These are phyloP conservation scores for Rousettus leschenaultii DNA, from an alignment of 2,113 vertebrate genomes.

Conservation along the genomic window DNA sequence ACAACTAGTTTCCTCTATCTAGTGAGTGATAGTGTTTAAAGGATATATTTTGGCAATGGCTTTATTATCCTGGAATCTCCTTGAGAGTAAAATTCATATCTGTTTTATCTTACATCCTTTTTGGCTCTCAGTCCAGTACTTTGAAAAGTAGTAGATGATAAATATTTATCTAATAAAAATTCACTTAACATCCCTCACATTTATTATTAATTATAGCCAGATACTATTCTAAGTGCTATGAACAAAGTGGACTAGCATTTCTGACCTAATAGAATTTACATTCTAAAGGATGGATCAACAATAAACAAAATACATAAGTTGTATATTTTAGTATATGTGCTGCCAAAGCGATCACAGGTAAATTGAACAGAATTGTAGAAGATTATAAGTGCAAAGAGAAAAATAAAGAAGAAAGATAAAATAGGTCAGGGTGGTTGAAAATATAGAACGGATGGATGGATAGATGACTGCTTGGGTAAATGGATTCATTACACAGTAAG, in stretches of 20 bases:
- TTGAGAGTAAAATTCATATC: not conserved
- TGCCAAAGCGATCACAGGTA: not conserved
- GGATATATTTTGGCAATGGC: not conserved
- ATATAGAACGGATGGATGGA: not conserved
- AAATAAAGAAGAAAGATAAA: not conserved
- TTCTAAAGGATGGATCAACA: not conserved
- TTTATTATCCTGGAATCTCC: not conserved
- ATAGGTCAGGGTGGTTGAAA: not conserved
- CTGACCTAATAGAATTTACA: not conserved
- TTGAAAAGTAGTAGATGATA: not conserved
- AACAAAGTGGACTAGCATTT: not conserved
- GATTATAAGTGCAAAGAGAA: not conserved
- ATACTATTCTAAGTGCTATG: not conserved
- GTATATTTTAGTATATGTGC: no score
- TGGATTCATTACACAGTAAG: not conserved
- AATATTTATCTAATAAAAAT: constrained; percentile 33
- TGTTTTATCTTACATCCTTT: not conserved
- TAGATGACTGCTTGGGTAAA: not conserved
- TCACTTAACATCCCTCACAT: not conserved
- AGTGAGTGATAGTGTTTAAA: not conserved
- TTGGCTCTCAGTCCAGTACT: not conserved
- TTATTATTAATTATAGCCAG: not conserved
- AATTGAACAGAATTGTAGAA: not conserved
- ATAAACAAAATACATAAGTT: not conserved
- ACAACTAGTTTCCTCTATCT: not conserved